Base-by-base conservation (phyloP, 64 coral and sea anemone species). In the Stichodactyla helianthus region DNA sequence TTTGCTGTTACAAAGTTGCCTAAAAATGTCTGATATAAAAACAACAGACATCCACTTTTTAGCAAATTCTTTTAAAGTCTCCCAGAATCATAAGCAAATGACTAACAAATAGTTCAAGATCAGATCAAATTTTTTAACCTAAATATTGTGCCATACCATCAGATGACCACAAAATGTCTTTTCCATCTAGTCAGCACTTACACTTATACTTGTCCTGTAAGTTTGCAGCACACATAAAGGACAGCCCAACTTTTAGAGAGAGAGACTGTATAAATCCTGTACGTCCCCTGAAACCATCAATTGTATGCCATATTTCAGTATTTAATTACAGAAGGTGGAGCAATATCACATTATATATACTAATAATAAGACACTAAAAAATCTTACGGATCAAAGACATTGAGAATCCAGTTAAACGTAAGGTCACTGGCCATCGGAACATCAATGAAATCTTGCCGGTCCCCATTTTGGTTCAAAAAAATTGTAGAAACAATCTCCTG, bases 341-440 rank as follows among this genome's bases (percentile, higher is more conserved):
- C 17, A 79, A 6, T 35, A 3, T 61, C 14, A 62, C 17, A 17
- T 5, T 5, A 2, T 16, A 52, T 5, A 15, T 16, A 4, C 27
- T 54, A 50, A 19, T 23, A 54, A 53, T 53, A 82, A 50, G 26
- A 77, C 50, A 55, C 10, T 7, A 50, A 74, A 74, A 31, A 74
- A 74, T 5, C 95, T 97, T 82, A 97, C 95, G 91, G 95, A 54
- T 97, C 95, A 97, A 93, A 93, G n/a, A 91, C 89, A 91, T 97
- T 97, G 17, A 97, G 81, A 10, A 97, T 89, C 95, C 91, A 97
- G 77, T 97, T 97, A 19, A 97, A 88, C 3, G 86, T 85, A 55
- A 97, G 89, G 79, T 97, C 95, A 89, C 92, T 97, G 88, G 91
- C 90, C 12, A 97, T 82, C 7, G 83, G 89, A 15, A 93, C 77